Conservation (phyloP, 2,797 vertebrate genomes). For the Alfaro cultratus region DNA sequence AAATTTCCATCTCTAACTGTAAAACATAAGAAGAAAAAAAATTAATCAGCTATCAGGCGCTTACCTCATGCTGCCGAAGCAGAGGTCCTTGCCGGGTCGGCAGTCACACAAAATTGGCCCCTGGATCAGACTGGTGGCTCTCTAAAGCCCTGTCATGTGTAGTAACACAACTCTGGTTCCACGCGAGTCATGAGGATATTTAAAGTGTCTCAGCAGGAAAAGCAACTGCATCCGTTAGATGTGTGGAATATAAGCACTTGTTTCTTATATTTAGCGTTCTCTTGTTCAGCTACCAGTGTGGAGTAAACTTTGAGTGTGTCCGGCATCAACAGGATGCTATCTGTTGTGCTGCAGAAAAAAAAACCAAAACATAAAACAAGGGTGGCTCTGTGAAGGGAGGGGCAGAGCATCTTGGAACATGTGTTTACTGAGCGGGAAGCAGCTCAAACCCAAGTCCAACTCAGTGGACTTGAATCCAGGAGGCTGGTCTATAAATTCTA, state of each 20-base stretch:
- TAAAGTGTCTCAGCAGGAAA: constrained; percentile 71
- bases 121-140: constrained; percentile 55
- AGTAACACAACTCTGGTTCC: constrained; percentile 72
- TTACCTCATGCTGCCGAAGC: constrained; percentile 70
- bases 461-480: constrained; percentile 39
- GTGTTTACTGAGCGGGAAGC: constrained; percentile 36
- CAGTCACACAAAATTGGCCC: constrained; percentile 35
- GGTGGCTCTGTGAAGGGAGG: constrained; percentile 51
- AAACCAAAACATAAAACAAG: constrained; percentile 23
- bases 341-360: constrained; percentile 48
- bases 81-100: constrained; percentile 46
- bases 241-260: constrained; percentile 58
- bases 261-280: constrained; percentile 47
- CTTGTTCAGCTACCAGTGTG: constrained; percentile 39
- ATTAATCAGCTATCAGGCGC: constrained; percentile 42
- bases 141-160: constrained; percentile 52
- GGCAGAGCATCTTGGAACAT: constrained; percentile 49
- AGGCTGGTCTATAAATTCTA: constrained; percentile 67
- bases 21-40: not conserved
- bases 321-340: constrained; percentile 70
- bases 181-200: constrained; percentile 68
- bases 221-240: constrained; percentile 52
- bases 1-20: not conserved
- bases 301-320: constrained; percentile 48
- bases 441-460: constrained; percentile 46